Percentiles rank a stretch among this genome's conserved stretches.
Evolutionary conservation across 2,888 invertebrate species (phyloP).

Genomic region (Tolmerus cingulatus): DNA sequence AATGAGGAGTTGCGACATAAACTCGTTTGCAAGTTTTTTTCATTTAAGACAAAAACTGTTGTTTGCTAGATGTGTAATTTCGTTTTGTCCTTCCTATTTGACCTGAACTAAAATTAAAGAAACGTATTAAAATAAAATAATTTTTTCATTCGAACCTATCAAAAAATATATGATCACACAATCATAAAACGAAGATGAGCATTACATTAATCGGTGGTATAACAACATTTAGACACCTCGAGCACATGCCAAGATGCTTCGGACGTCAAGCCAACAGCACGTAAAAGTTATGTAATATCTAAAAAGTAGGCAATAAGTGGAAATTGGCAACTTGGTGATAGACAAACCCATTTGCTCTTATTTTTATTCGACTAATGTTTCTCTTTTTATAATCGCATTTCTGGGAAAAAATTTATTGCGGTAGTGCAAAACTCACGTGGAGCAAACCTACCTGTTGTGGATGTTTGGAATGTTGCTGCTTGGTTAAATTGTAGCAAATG

Average conservation of each 20-base stretch:
- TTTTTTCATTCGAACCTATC: not conserved
- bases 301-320: not conserved
- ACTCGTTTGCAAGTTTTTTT: conserved; percentile 2
- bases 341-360: not conserved
- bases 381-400: not conserved
- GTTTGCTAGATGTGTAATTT: conserved; percentile 41
- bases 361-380: not conserved
- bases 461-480: not conserved
- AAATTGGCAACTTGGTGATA: not conserved
- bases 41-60: conserved; percentile 32
- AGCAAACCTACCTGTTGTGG: not conserved
- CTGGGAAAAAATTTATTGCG: not conserved
- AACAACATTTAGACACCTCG: not conserved
- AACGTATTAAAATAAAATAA: not conserved
- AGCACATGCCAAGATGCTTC: not conserved
- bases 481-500: not conserved
- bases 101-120: not conserved
- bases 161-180: not conserved
- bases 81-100: conserved; percentile 22
- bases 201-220: not conserved
- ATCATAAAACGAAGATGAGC: not conserved
- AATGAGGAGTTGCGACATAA: not conserved
- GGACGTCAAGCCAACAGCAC: not conserved
- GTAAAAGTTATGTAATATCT: not conserved
- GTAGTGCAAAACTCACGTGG: not conserved